Evolutionary conservation across 2,113 vertebrate species (phyloP).

Genomic region (Poeciliopsis occidentalis): DNA sequence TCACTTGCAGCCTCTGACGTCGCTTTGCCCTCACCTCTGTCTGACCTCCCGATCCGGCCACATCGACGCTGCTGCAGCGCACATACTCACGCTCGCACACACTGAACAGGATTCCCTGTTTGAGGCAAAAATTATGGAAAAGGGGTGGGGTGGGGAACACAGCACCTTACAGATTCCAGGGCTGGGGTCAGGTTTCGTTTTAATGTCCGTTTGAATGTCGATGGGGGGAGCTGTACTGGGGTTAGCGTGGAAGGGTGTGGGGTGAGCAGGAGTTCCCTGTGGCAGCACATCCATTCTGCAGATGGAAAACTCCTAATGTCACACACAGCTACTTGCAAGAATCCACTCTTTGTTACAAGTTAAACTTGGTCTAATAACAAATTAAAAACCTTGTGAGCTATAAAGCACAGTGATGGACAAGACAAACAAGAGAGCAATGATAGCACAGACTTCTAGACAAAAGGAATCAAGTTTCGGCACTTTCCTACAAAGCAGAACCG

Average conservation of each 20-base stretch:
- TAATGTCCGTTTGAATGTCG: slow-evolving; percentile 82
- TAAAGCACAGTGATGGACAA: slow-evolving; percentile 68
- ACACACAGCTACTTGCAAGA: slow-evolving; percentile 56
- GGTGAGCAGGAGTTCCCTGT: slow-evolving; percentile 70
- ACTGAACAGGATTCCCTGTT: slow-evolving; percentile 61
- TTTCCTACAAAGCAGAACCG: slow-evolving; percentile 63
- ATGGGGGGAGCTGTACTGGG: slow-evolving; percentile 56
- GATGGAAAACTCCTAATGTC: slow-evolving; percentile 73
- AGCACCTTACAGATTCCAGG: slow-evolving; percentile 84
- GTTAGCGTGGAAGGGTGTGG: slow-evolving; percentile 62
- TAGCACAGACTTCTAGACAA: slow-evolving; percentile 70
- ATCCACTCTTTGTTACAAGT: neutral
- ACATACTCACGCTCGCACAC: slow-evolving; percentile 19
- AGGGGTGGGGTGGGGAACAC: slow-evolving; percentile 44
- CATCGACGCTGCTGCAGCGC: neutral
- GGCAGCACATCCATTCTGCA: slow-evolving; percentile 70
- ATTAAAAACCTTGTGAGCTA: slow-evolving; percentile 53
- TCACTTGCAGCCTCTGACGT: slow-evolving; percentile 80
- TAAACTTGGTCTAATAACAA: slow-evolving; percentile 36
- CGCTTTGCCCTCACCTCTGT: slow-evolving; percentile 85
- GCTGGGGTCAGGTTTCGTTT: slow-evolving; percentile 82
- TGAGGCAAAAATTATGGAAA: slow-evolving; percentile 16
- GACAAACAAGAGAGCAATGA: slow-evolving; percentile 72
- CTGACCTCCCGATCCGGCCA: slow-evolving; percentile 74
- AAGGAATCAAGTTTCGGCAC: slow-evolving; percentile 77